Evolutionary conservation across 2,888 invertebrate genomes (phyloP).

Genomic region (Ischnura elegans): DNA sequence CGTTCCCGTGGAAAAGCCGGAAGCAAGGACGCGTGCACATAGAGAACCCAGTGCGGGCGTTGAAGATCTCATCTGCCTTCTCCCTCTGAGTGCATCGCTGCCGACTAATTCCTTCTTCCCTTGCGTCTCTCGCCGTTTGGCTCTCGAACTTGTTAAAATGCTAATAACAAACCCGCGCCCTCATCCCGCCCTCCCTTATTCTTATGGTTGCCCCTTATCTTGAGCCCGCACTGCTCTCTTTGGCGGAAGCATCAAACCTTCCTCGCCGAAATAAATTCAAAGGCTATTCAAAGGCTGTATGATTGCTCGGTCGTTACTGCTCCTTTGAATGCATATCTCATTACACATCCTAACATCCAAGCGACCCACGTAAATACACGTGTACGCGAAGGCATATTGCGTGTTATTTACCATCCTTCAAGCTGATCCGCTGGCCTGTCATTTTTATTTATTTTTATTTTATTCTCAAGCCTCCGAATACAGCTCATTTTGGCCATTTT

Average conservation of each 20-base stretch:
- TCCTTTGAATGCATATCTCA: not conserved
- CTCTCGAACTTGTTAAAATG: constrained; percentile 26
- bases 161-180: not conserved
- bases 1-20: not conserved
- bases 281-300: too few species aligned
- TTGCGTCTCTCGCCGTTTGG: not conserved
- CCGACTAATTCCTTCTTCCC: not conserved
- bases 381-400: too few species aligned
- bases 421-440: too few species aligned
- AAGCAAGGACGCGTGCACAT: not conserved
- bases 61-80: constrained; percentile 13
- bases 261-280: not conserved
- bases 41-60: not conserved
- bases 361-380: not conserved
- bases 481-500: too few species aligned
- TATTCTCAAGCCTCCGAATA: too few species aligned
- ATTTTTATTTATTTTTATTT: too few species aligned
- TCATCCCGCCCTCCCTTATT: not conserved
- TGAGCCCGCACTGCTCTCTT: not conserved
- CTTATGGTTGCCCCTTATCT: not conserved
- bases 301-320: not conserved
- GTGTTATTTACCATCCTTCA: not conserved
- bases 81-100: not conserved
- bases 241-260: not conserved
- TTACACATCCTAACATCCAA: not conserved